Percentiles rank a stretch among this genome's conserved stretches.
Conservation (phyloP, 2,888 invertebrate genomes). For the Mimumesa dahlbomi region DNA sequence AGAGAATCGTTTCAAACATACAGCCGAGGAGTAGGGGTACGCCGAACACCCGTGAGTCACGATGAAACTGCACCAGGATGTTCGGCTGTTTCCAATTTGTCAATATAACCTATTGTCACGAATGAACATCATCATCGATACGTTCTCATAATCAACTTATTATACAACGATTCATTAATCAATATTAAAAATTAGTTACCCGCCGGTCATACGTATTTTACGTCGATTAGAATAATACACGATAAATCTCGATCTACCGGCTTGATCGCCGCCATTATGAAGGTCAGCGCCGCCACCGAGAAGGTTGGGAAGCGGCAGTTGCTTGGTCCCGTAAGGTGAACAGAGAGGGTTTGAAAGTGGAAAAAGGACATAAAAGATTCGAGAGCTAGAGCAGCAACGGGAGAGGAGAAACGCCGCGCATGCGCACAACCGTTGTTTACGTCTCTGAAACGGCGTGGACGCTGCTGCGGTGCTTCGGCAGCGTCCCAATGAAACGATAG, state of each 20-base stretch:
- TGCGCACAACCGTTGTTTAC: slow-evolving; percentile 76
- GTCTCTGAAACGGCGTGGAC: slow-evolving; percentile 67
- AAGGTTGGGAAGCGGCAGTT: slow-evolving; percentile 49
- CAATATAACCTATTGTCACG: too few relatives aligned
- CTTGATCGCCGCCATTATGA: slow-evolving; percentile 50
- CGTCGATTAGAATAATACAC: too few relatives aligned
- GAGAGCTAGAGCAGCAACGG: slow-evolving; percentile 39
- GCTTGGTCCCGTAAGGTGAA: slow-evolving; percentile 54
- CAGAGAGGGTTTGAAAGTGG: slow-evolving; percentile 37
- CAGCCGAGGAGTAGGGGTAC: slow-evolving; percentile 47
- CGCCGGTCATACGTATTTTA: too few relatives aligned
- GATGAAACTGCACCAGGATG: slow-evolving; percentile 64
- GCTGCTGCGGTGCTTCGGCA: slow-evolving; percentile 43
- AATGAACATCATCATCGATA: too few relatives aligned
- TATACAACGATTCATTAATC: too few relatives aligned
- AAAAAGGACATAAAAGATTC: slow-evolving; percentile 21
- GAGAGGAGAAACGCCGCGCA: slow-evolving; percentile 60
- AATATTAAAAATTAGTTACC: too few relatives aligned
- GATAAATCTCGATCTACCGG: slow-evolving; percentile 41
- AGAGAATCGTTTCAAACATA: slow-evolving; percentile 65
- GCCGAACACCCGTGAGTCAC: slow-evolving; percentile 71
- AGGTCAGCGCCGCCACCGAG: slow-evolving; percentile 58
- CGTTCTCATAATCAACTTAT: too few relatives aligned
- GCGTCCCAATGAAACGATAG: slow-evolving; percentile 50
- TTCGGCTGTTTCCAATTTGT: slow-evolving; percentile 33